A percentile compares a stretch with the other conserved stretches of the same genome.
Evolutionary conservation across 2,113 vertebrate species (phyloP).

Genomic region (Hemichromis elongatus): DNA sequence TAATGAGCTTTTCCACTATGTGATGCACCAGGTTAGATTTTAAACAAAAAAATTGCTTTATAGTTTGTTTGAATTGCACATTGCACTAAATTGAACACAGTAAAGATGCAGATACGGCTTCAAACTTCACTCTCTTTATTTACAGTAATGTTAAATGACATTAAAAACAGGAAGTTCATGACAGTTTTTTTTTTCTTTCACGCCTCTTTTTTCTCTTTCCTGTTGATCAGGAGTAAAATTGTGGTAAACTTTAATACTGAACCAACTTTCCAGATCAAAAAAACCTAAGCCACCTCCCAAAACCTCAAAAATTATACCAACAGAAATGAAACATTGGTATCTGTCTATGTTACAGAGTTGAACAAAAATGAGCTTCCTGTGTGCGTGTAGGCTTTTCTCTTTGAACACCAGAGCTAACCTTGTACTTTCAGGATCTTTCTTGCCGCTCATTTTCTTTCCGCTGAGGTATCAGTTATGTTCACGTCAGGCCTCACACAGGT

Average conservation of each 20-base stretch:
- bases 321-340: background rate
- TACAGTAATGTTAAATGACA: slow-evolving; percentile 40
- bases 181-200: background rate
- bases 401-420: background rate
- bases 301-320: background rate
- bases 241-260: slow-evolving; percentile 6
- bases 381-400: background rate
- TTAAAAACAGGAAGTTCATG: slow-evolving; percentile 54
- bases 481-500: background rate
- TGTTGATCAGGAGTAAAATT: slow-evolving; percentile 23
- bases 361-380: background rate
- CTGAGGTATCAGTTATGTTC: slow-evolving; percentile 13
- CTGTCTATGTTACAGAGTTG: background rate
- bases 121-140: slow-evolving; percentile 31
- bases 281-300: background rate
- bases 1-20: background rate
- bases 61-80: background rate
- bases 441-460: background rate
- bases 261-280: background rate
- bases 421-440: background rate
- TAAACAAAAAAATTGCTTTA: background rate
- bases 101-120: background rate
- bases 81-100: background rate
- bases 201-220: slow-evolving; percentile 19
- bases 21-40: background rate